Percentiles rank a stretch among this genome's conserved stretches.
Evolutionary conservation across 2,797 vertebrate genomes (phyloP).

Genomic region (Catharus ustulatus): DNA sequence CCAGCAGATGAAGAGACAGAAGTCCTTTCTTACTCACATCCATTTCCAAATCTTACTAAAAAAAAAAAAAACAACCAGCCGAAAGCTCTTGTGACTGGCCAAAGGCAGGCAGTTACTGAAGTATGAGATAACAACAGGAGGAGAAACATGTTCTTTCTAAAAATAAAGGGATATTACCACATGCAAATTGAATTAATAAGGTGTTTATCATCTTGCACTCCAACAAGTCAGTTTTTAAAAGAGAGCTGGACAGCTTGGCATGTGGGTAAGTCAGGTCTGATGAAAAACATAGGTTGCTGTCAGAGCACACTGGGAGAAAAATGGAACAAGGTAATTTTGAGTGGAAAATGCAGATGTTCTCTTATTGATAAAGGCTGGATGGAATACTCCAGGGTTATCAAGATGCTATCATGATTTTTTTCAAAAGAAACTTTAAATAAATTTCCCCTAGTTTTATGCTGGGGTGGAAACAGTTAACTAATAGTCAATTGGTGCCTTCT

Average conservation of each 20-base stretch:
- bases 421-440: not conserved
- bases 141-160: not conserved
- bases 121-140: not conserved
- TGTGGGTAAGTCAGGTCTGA: not conserved
- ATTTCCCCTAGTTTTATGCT: not conserved
- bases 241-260: not conserved
- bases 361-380: not conserved
- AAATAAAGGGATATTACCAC: not conserved
- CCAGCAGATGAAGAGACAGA: conserved; percentile 59
- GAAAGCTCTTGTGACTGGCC: not conserved
- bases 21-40: conserved; percentile 29
- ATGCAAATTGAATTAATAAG: not conserved
- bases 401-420: not conserved
- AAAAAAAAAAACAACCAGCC: not conserved
- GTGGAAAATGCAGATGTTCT: not conserved
- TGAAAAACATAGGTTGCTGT: not conserved
- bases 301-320: not conserved
- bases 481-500: not conserved
- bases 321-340: not conserved
- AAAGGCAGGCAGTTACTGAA: not conserved
- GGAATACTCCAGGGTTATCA: not conserved
- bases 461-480: not conserved
- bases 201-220: not conserved
- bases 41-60: conserved; percentile 16
- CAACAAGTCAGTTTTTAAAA: not conserved